Evolutionary conservation across 2,888 invertebrate species (phyloP), one percentile per base, ranked within the genome.

Genomic region (Eumerus sabulonum): DNA sequence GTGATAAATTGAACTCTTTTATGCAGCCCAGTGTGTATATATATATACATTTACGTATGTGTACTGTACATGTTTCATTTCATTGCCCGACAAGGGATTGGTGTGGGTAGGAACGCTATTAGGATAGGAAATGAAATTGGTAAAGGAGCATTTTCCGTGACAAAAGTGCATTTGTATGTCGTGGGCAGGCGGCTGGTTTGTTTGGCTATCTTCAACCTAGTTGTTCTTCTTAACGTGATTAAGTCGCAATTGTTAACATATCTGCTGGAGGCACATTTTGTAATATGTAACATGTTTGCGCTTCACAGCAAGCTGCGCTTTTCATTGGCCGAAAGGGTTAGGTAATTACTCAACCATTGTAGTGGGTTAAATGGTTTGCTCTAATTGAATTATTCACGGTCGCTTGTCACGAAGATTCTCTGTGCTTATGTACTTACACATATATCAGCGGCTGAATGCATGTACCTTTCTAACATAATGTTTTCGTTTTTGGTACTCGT

Each of bases 191-290:
- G 40, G 17, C 27, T 47, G 27, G 47, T 38, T 57, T 66, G 44
- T 45, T 11, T 54, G 38, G 44, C 56, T 56, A 50, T 56, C 48
- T 54, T 60, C 17, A 38, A 54, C 45, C 12, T 62, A 40, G 45
- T 45, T 62, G 38, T 71, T 36, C 40, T 60, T 71, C 66, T 71
- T 71, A 67, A 71, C 56, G 44, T 56, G 71, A 71, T 71, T 62
- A 71, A 62, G 44, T 27, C 51, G 45, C 19, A 47, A 62, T 71
- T 60, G 71, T 62, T 51, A 66, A 66, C 66, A 66, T 66, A 47
- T 62, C 56, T 45, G 66, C 60, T 71, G 35, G 40, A 5, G 62
- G 76, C 71, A 56, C 45, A 66, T 56, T 45, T 27, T 40, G 11
- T 45, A 71, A 56, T 60, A 54, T 48, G 54, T 56, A 47, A 36